phyloP scores from a whole-genome alignment of 35 echinoderm and acorn worm species.

The Holothuria glaberrima region DNA sequence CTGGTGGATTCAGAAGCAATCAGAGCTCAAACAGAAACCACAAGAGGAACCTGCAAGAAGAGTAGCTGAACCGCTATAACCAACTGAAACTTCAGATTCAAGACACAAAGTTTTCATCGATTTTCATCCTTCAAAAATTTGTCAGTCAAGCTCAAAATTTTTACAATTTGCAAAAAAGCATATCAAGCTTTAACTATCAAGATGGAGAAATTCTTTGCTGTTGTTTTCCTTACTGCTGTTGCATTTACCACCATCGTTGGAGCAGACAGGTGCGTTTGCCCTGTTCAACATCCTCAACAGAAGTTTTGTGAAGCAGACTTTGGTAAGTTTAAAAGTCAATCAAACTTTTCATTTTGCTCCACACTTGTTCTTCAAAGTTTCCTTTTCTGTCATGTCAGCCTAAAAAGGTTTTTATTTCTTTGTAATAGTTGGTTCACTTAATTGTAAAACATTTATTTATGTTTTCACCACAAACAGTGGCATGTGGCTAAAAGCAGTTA shows the following conservation, averaged over 20 bases:
- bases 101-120: no score
- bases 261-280: conserved; percentile 21
- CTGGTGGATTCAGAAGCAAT: conserved; percentile 27
- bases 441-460: no score
- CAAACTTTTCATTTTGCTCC: no score
- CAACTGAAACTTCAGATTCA: not conserved
- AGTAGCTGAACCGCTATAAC: not conserved
- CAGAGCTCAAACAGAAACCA: not conserved
- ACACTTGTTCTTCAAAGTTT: no score
- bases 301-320: conserved; percentile 46
- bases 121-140: no score
- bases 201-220: conserved; percentile 29
- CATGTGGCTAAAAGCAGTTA: no score
- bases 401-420: no score
- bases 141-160: not conserved
- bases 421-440: no score
- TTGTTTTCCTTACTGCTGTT: not conserved
- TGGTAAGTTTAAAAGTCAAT: conserved; percentile 29
- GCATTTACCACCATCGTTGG: not conserved
- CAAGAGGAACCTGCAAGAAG: not conserved
- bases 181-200: not conserved
- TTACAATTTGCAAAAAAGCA: not conserved
- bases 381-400: no score
- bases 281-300: conserved; percentile 51
- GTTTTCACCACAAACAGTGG: no score